These are phyloP conservation scores for Paracanthobrama guichenoti DNA, from an alignment of 2,113 vertebrate genomes.

Conservation along the genomic window DNA sequence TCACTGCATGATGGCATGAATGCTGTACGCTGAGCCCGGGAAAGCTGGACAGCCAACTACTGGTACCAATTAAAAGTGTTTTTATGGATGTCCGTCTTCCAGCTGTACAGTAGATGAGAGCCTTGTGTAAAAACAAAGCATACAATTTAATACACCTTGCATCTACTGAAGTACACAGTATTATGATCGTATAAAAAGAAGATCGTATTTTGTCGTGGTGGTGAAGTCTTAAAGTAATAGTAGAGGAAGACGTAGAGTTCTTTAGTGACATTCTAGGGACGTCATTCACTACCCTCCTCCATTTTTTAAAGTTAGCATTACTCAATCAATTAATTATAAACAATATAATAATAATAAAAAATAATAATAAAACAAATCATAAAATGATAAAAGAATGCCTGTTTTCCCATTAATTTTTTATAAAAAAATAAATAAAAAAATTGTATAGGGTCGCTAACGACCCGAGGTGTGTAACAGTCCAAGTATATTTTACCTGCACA, in stretches of 20 bases:
- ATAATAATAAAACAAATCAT: too few species aligned
- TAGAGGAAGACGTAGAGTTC: neutral
- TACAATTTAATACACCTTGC: constrained; percentile 44
- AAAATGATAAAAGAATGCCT: too few species aligned
- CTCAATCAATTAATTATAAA: too few species aligned
- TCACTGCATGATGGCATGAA: constrained; percentile 24
- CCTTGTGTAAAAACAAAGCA: constrained; percentile 45
- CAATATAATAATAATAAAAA: too few species aligned
- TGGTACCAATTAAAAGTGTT: constrained; percentile 66
- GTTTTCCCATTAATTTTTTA: too few species aligned
- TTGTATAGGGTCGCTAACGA: too few species aligned
- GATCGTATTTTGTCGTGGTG: neutral
- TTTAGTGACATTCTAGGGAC: too few species aligned
- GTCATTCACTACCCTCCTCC: too few species aligned
- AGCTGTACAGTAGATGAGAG: constrained; percentile 52
- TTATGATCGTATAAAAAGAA: constrained; percentile 1
- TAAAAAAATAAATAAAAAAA: too few species aligned
- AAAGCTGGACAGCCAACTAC: constrained; percentile 52
- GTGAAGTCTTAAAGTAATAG: neutral
- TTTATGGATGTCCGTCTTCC: constrained; percentile 53
- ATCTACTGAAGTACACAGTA: constrained; percentile 30
- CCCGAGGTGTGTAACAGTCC: too few species aligned
- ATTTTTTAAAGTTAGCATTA: too few species aligned
- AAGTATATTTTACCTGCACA: too few species aligned
- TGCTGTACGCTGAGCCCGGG: neutral